A percentile compares a stretch with the other conserved stretches of the same genome.
Evolutionary conservation across 1,140 invertebrate species (phyloP).

Genomic region (Drosophila nebulosa): DNA sequence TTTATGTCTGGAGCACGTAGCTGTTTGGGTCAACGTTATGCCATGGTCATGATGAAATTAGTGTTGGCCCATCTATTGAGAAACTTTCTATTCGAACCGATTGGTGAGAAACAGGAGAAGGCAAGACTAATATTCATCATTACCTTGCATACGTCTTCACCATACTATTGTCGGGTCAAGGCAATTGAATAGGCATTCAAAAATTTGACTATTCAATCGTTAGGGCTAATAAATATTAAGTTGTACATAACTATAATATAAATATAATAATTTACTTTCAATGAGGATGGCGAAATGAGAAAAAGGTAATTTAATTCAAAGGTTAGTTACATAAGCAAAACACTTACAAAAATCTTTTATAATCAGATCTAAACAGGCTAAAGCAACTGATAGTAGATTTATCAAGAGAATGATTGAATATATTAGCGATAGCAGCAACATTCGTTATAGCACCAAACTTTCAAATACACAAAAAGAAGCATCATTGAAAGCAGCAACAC

Average conservation of each 20-base stretch:
- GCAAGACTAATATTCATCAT: constrained; percentile 41
- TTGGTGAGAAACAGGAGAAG: constrained; percentile 50
- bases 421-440: too few relatives aligned
- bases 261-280: background rate
- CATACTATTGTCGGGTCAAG: constrained; percentile 48
- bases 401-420: too few relatives aligned
- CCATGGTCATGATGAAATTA: constrained; percentile 66
- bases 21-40: constrained; percentile 84
- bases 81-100: constrained; percentile 61
- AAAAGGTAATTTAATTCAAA: too few relatives aligned
- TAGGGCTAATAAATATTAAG: background rate
- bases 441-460: too few relatives aligned
- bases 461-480: too few relatives aligned
- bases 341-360: too few relatives aligned
- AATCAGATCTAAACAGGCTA: too few relatives aligned
- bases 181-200: constrained; percentile 13
- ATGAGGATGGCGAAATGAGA: too few relatives aligned
- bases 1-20: constrained; percentile 87
- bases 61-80: constrained; percentile 56
- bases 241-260: background rate
- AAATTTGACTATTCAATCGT: background rate
- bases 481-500: too few relatives aligned
- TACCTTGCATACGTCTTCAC: constrained; percentile 51
- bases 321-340: too few relatives aligned
- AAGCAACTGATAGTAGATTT: too few relatives aligned